Conservation (phyloP, 2,888 invertebrate genomes). For the Ochropleura plecta region DNA sequence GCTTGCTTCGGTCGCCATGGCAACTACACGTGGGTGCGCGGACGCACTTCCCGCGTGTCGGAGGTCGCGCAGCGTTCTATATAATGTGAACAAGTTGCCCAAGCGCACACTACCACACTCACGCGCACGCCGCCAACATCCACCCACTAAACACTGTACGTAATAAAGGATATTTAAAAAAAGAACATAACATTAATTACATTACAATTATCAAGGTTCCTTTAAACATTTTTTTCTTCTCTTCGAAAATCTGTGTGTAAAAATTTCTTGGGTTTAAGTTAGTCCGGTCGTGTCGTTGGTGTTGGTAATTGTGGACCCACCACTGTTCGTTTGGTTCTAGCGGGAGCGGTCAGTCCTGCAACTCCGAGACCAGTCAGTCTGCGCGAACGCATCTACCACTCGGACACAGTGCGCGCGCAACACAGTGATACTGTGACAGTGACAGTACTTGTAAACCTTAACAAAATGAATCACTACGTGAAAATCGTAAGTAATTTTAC, state of each 20-base stretch:
- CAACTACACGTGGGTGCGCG: slow-evolving; percentile 70
- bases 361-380: slow-evolving; percentile 75
- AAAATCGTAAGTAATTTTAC: slow-evolving; percentile 82
- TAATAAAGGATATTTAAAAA: slow-evolving; percentile 73
- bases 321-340: slow-evolving; percentile 84
- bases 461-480: slow-evolving; percentile 83
- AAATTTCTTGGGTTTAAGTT: slow-evolving; percentile 54
- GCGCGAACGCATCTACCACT: slow-evolving; percentile 78
- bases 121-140: slow-evolving; percentile 85
- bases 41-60: slow-evolving; percentile 80
- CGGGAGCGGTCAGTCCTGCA: slow-evolving; percentile 77
- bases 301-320: slow-evolving; percentile 82
- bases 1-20: slow-evolving; percentile 52
- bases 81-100: slow-evolving; percentile 83
- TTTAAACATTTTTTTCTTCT: slow-evolving; percentile 49
- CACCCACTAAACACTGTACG: slow-evolving; percentile 80
- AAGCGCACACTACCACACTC: slow-evolving; percentile 84
- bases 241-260: slow-evolving; percentile 76
- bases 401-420: slow-evolving; percentile 78
- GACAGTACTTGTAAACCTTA: slow-evolving; percentile 68
- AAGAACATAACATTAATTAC: slow-evolving; percentile 64
- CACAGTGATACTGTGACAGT: slow-evolving; percentile 84
- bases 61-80: slow-evolving; percentile 88
- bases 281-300: slow-evolving; percentile 70
- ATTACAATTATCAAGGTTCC: slow-evolving; percentile 75